Evolutionary conservation across 2,888 invertebrate species (phyloP).

Genomic region (Xanthia icteritia): DNA sequence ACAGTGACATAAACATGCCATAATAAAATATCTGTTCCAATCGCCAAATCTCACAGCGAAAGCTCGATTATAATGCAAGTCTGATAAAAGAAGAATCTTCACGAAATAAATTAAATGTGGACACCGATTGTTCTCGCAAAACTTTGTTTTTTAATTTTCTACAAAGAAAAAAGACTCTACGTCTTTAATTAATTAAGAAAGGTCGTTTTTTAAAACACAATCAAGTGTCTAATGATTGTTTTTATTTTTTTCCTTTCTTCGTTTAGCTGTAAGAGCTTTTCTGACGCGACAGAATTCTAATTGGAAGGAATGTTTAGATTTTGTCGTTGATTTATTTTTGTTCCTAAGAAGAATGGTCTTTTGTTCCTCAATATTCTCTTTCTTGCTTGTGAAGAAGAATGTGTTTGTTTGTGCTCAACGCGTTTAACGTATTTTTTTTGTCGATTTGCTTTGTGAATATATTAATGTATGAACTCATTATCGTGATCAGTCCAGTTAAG

Average conservation of each 20-base stretch:
- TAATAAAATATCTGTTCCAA: not conserved
- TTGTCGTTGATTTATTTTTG: slow-evolving; percentile 53
- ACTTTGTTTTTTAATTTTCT: slow-evolving; percentile 77
- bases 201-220: slow-evolving; percentile 74
- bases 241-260: slow-evolving; percentile 68
- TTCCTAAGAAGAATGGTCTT: not conserved
- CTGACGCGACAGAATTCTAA: slow-evolving; percentile 68
- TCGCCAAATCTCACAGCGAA: not conserved
- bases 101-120: slow-evolving; percentile 37
- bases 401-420: too few species aligned
- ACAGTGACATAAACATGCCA: not conserved
- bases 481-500: not conserved
- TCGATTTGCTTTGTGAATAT: not conserved
- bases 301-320: slow-evolving; percentile 67
- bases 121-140: slow-evolving; percentile 47
- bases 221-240: slow-evolving; percentile 78
- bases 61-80: not conserved
- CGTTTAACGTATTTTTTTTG: not conserved
- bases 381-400: not conserved
- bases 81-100: slow-evolving; percentile 52
- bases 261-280: slow-evolving; percentile 59
- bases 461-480: not conserved
- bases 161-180: slow-evolving; percentile 72
- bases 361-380: not conserved
- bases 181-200: slow-evolving; percentile 80